Conservation (phyloP, 2,797 vertebrate species). For the Tragelaphus eurycerus region DNA sequence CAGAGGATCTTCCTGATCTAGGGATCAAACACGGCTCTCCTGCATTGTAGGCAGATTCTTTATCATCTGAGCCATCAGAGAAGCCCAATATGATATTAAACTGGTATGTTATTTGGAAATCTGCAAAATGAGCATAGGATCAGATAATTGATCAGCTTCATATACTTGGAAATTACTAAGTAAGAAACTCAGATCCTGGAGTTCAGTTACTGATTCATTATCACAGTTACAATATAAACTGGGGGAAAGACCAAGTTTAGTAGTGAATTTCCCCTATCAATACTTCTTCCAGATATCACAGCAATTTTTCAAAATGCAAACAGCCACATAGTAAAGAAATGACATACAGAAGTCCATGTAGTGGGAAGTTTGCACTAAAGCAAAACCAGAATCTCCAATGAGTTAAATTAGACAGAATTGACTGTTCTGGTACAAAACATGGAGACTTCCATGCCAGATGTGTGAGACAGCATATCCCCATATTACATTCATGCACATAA, state of each 20-base stretch:
- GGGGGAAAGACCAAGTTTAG: not conserved
- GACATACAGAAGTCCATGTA: not conserved
- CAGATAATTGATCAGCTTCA: not conserved
- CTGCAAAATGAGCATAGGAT: not conserved
- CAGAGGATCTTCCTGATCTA: no score
- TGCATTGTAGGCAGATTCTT: no score
- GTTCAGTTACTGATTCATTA: not conserved
- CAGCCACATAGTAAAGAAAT: not conserved
- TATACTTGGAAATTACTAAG: not conserved
- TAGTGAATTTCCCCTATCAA: not conserved
- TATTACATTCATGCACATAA: no score
- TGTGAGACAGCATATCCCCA: not conserved
- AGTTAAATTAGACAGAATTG: not conserved
- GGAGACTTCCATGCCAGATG: not conserved
- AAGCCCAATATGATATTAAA: not conserved
- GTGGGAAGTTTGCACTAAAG: not conserved
- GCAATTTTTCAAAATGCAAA: not conserved
- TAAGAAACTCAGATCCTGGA: not conserved
- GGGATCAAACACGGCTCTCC: no score
- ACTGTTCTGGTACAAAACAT: not conserved
- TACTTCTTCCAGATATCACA: not conserved
- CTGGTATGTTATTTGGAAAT: not conserved
- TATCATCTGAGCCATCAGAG: no score
- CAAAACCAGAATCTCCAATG: not conserved
- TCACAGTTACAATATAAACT: not conserved